A percentile compares a stretch with the other conserved stretches of the same genome.
Conservation (phyloP, 2,797 vertebrate genomes). For the Carduelis carduelis region DNA sequence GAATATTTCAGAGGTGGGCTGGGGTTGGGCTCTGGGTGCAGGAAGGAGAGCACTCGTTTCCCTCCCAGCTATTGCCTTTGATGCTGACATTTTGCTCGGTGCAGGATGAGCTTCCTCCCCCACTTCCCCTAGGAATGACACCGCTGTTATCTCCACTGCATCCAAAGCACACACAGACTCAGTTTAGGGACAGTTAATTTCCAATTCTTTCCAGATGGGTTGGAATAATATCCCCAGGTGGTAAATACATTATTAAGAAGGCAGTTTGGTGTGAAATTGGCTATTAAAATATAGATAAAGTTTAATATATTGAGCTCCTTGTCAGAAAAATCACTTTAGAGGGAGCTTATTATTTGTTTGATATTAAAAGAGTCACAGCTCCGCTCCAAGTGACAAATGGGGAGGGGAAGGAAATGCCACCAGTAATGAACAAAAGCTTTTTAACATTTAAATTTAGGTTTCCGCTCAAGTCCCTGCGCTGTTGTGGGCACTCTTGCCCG, state of each 20-base stretch:
- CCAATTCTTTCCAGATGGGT: constrained; percentile 85
- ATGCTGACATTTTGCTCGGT: constrained; percentile 42
- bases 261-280: constrained; percentile 88
- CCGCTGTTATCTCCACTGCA: constrained; percentile 69
- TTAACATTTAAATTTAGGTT: constrained; percentile 82
- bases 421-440: constrained; percentile 80
- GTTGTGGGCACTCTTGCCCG: not conserved
- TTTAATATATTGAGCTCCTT: constrained; percentile 86
- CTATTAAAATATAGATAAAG: constrained; percentile 88
- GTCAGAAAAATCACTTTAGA: constrained; percentile 86
- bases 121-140: constrained; percentile 64
- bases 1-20: not conserved
- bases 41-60: not conserved
- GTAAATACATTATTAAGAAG: constrained; percentile 87
- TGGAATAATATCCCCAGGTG: constrained; percentile 85
- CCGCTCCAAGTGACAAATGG: constrained; percentile 80
- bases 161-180: constrained; percentile 75
- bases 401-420: constrained; percentile 71
- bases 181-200: constrained; percentile 85
- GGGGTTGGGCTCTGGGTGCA: not conserved
- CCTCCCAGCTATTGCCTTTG: constrained; percentile 22
- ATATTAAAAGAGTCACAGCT: constrained; percentile 85
- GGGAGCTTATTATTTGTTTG: constrained; percentile 85
- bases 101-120: constrained; percentile 40
- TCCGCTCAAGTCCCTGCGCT: constrained; percentile 22